Percentiles rank a stretch among this genome's conserved stretches.
Evolutionary conservation across 2,797 vertebrate species (phyloP).

Genomic region (Pipistrellus pygmaeus): DNA sequence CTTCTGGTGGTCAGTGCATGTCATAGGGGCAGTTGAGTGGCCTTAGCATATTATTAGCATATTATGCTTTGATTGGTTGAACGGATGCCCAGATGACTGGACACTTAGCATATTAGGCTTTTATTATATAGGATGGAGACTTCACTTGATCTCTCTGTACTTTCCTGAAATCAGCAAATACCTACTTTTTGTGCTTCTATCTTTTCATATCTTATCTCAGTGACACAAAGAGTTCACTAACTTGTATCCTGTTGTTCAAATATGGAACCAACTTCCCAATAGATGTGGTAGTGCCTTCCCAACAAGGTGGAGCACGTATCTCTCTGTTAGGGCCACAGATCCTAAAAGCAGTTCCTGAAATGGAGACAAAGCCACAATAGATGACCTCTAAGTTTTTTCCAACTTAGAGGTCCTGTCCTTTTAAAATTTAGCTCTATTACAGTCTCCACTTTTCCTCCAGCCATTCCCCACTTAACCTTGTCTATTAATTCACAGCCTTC

Average conservation of each 20-base stretch:
- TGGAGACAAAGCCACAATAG: background rate
- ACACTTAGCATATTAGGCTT: too few relatives aligned
- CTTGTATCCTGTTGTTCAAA: background rate
- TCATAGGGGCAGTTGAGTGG: too few relatives aligned
- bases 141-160: background rate
- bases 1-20: too few relatives aligned
- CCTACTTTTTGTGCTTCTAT: background rate
- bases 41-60: too few relatives aligned
- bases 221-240: background rate
- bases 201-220: conserved; percentile 8
- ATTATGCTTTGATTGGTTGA: too few relatives aligned
- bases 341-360: background rate
- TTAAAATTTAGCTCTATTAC: background rate
- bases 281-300: background rate
- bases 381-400: conserved; percentile 4
- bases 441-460: background rate
- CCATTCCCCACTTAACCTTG: background rate
- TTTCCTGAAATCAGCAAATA: background rate
- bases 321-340: background rate
- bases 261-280: background rate
- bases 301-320: background rate
- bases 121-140: too few relatives aligned
- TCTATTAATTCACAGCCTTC: background rate
- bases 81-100: too few relatives aligned
- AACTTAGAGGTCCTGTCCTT: background rate